A percentile compares a stretch with the other conserved stretches of the same genome.
Evolutionary conservation across 2,113 vertebrate genomes (phyloP).

Genomic region (Rhadina sibilatrix): DNA sequence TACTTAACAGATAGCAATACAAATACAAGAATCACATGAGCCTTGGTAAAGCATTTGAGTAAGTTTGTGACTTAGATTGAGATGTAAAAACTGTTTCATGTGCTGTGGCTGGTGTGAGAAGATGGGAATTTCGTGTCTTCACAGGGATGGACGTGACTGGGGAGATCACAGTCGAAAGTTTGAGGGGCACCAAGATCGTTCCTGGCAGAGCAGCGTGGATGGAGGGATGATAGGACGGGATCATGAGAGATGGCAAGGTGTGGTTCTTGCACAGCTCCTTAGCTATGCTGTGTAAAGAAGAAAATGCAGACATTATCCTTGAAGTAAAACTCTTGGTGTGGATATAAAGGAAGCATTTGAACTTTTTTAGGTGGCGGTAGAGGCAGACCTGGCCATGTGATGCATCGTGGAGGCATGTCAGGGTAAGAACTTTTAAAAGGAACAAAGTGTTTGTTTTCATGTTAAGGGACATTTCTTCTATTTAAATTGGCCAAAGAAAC

Average conservation of each 20-base stretch:
- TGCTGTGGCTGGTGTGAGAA: not conserved
- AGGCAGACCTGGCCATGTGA: conserved; percentile 84
- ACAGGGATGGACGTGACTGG: conserved; percentile 87
- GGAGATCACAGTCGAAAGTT: conserved; percentile 85
- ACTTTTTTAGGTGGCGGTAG: conserved; percentile 74
- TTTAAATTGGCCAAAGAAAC: not conserved
- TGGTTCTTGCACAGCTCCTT: not conserved
- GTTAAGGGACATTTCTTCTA: not conserved
- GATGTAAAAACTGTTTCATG: not conserved
- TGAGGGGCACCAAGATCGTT: conserved; percentile 82
- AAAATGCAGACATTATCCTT: not conserved
- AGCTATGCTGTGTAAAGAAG: not conserved
- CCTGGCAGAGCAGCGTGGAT: conserved; percentile 81
- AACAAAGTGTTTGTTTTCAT: not conserved
- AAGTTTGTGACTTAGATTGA: not conserved
- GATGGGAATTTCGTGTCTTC: not conserved
- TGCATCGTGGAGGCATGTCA: conserved; percentile 85
- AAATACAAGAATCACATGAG: not conserved
- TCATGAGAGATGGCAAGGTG: conserved; percentile 76
- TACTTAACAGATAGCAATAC: not conserved
- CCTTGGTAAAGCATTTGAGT: not conserved
- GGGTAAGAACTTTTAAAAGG: conserved; percentile 61
- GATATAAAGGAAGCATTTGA: not conserved
- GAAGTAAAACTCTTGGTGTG: not conserved
- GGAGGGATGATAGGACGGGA: conserved; percentile 60